These are phyloP conservation scores for Ranitomeya imitator DNA, from an alignment of 2,113 vertebrate species.

Conservation along the genomic window DNA sequence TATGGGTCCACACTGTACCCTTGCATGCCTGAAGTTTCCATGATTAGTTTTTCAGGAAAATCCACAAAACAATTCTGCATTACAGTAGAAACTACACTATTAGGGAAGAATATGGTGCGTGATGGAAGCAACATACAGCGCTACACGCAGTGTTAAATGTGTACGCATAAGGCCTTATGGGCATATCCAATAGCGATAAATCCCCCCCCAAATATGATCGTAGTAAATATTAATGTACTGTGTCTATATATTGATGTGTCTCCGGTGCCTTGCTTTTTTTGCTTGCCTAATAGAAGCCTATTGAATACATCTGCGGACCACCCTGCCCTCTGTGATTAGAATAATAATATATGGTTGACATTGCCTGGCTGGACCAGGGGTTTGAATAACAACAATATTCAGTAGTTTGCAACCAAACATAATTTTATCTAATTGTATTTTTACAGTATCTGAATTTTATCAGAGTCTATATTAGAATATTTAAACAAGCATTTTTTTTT, in stretches of 20 bases:
- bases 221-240: background rate
- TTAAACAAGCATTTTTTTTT: background rate
- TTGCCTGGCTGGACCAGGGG: constrained; percentile 36
- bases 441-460: constrained; percentile 50
- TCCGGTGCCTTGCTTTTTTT: background rate
- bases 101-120: background rate
- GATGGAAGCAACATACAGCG: background rate
- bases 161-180: background rate
- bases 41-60: too few relatives aligned
- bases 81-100: too few relatives aligned
- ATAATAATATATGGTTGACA: background rate
- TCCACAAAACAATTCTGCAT: background rate
- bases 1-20: too few relatives aligned
- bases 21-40: too few relatives aligned
- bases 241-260: background rate
- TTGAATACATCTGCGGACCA: background rate
- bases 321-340: background rate
- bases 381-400: background rate
- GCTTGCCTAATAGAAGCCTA: background rate
- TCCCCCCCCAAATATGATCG: background rate
- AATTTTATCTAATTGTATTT: constrained; percentile 1
- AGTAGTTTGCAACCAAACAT: background rate
- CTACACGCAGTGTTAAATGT: background rate
- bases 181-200: background rate
- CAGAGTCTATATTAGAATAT: constrained; percentile 32